These are phyloP conservation scores for Probosciger aterrimus DNA, from an alignment of 2,113 vertebrate species.

Conservation along the genomic window DNA sequence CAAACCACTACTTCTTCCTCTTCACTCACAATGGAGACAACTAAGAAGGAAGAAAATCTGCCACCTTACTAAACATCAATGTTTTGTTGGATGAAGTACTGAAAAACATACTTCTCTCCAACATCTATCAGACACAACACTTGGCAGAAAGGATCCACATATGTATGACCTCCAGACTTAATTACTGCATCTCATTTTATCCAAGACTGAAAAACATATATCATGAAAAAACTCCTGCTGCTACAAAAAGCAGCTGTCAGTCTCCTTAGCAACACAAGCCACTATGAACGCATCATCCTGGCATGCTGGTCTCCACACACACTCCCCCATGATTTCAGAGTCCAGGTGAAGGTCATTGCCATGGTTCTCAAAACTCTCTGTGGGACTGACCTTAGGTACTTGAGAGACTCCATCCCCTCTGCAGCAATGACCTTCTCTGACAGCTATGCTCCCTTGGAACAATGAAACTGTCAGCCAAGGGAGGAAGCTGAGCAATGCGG, in stretches of 20 bases:
- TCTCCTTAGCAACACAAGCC: slow-evolving; percentile 21
- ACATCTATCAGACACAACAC: background rate
- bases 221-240: background rate
- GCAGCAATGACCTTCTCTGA: slow-evolving; percentile 12
- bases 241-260: background rate
- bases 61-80: background rate
- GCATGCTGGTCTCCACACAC: background rate
- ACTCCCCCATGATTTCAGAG: slow-evolving; percentile 3
- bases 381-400: background rate
- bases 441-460: slow-evolving; percentile 15
- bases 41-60: background rate
- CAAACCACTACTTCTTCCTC: background rate
- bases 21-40: background rate
- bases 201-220: background rate
- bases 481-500: background rate
- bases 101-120: background rate
- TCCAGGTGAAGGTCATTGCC: background rate
- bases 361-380: background rate
- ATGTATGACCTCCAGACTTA: background rate
- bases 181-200: background rate
- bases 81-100: background rate
- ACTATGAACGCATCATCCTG: background rate
- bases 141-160: background rate
- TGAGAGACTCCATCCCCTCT: background rate
- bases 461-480: slow-evolving; percentile 25